These are phyloP conservation scores for Aphodius granarius DNA, from an alignment of 2,888 invertebrate genomes.

Conservation along the genomic window DNA sequence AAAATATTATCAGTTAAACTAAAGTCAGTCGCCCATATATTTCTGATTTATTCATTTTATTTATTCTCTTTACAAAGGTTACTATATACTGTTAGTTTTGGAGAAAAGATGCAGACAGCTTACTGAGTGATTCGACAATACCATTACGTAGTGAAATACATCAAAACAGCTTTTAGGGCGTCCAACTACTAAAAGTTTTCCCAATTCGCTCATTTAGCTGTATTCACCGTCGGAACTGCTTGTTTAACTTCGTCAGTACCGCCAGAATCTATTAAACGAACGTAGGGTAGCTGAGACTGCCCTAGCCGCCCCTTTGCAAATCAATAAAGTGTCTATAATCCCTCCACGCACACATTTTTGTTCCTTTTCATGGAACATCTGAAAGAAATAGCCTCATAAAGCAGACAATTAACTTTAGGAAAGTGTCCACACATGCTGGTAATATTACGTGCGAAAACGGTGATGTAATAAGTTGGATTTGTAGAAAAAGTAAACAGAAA, in stretches of 20 bases:
- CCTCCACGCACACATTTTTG: background rate
- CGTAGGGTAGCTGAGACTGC: background rate
- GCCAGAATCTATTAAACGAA: background rate
- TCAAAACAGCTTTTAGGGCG: background rate
- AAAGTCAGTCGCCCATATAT: too few species aligned
- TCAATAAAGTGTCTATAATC: background rate
- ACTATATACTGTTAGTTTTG: too few species aligned
- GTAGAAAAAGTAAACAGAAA: too few species aligned
- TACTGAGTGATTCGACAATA: background rate
- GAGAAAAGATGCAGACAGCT: too few species aligned
- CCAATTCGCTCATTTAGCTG: background rate
- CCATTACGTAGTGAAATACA: background rate
- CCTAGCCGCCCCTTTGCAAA: background rate
- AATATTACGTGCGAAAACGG: background rate
- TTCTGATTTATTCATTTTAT: too few species aligned
- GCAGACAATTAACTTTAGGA: background rate
- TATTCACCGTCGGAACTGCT: background rate
- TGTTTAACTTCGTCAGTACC: background rate
- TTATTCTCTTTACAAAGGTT: too few species aligned
- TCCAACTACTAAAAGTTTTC: background rate
- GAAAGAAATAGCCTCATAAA: background rate
- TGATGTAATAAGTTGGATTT: too few species aligned
- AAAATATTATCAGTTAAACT: too few species aligned
- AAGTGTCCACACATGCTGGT: background rate
- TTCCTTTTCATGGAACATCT: background rate